These are phyloP conservation scores for Falco cherrug DNA, from an alignment of 2,797 vertebrate genomes.

Conservation along the genomic window DNA sequence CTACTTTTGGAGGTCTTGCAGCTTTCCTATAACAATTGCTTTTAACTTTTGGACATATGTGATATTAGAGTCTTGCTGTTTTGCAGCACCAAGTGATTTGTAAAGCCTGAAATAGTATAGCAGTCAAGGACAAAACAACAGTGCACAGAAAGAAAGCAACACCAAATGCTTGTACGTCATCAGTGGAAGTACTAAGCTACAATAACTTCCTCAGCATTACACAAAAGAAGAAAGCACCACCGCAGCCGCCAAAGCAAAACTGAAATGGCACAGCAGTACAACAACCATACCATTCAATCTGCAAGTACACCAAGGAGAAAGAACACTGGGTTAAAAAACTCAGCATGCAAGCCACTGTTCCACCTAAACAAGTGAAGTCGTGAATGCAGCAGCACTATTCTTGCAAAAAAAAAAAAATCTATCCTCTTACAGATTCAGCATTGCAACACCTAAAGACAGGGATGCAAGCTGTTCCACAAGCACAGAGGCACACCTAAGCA, in stretches of 20 bases:
- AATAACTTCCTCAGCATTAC: background rate
- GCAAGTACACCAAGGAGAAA: background rate
- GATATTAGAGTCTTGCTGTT: background rate
- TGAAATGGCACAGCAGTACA: background rate
- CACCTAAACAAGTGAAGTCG: background rate
- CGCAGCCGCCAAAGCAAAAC: background rate
- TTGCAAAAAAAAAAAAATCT: background rate
- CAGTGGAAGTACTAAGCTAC: background rate
- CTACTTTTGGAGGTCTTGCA: background rate
- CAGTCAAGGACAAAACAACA: background rate
- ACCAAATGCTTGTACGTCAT: background rate
- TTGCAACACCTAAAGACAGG: background rate
- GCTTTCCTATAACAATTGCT: background rate
- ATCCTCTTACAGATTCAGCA: background rate
- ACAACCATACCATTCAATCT: rapidly evolving
- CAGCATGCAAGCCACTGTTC: background rate
- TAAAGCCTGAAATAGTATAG: background rate
- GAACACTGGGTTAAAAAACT: background rate
- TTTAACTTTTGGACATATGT: background rate
- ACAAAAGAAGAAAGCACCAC: background rate
- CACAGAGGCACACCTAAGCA: background rate
- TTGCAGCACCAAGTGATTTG: background rate
- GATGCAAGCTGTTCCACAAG: background rate
- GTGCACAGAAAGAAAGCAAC: background rate
- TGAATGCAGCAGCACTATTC: background rate